phyloP scores from a whole-genome alignment of 1,140 invertebrate genomes.

The Lepidostoma basale region DNA sequence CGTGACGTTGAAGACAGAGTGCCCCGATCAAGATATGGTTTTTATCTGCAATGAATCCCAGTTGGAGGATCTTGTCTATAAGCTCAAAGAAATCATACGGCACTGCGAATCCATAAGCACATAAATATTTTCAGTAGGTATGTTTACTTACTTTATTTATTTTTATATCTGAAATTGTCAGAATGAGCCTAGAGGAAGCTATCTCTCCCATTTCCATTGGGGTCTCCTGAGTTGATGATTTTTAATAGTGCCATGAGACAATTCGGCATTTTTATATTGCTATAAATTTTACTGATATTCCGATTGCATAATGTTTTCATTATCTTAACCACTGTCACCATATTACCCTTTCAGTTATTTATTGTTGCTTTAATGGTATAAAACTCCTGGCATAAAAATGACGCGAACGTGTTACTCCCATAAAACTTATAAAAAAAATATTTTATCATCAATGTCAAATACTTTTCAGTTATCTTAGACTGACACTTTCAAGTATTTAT shows the following conservation, averaged over 20 bases:
- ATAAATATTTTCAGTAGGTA: neutral
- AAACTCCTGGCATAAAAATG: too few species aligned
- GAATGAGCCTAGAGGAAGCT: neutral
- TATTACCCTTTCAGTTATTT: too few species aligned
- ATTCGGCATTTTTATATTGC: too few species aligned
- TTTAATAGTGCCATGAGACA: neutral
- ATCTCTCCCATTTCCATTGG: neutral
- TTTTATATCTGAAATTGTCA: neutral
- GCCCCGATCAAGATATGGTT: slow-evolving; percentile 56
- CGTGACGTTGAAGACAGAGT: slow-evolving; percentile 55
- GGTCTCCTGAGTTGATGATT: neutral
- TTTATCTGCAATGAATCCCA: slow-evolving; percentile 68
- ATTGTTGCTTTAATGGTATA: too few species aligned
- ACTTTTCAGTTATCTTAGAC: too few species aligned
- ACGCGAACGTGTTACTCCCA: too few species aligned
- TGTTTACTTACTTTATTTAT: neutral
- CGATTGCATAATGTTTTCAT: too few species aligned
- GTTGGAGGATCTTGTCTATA: slow-evolving; percentile 70
- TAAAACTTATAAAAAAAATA: too few species aligned
- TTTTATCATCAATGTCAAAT: too few species aligned
- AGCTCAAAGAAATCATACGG: slow-evolving; percentile 67
- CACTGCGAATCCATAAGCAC: slow-evolving; percentile 64
- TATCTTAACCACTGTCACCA: too few species aligned
- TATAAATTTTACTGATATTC: too few species aligned
- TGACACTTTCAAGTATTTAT: too few species aligned